These are phyloP conservation scores for Listrodromus nycthemerus DNA, from an alignment of 2,888 invertebrate species.

Conservation along the genomic window DNA sequence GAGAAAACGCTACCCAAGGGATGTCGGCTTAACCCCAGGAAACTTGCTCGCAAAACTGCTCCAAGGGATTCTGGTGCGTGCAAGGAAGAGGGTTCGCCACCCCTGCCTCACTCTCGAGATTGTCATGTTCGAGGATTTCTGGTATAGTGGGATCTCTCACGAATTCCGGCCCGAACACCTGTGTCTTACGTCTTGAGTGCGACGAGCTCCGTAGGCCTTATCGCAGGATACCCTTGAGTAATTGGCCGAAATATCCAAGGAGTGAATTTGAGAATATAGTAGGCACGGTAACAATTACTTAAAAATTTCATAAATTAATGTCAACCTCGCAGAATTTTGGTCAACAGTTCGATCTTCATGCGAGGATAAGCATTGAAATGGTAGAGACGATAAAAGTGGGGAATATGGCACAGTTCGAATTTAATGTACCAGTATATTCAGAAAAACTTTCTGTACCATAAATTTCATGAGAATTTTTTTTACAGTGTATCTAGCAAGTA, in stretches of 20 bases:
- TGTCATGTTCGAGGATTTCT: constrained; percentile 6
- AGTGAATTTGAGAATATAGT: background rate
- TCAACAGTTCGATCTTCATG: background rate
- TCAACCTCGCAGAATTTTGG: background rate
- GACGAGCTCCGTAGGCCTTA: background rate
- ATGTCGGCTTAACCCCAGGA: constrained; percentile 17
- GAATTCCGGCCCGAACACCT: background rate
- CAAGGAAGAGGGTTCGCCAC: constrained; percentile 33
- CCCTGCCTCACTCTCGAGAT: constrained; percentile 24
- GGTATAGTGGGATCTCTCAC: background rate
- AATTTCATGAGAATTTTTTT: no score
- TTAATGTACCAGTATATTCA: no score
- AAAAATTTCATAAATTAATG: background rate
- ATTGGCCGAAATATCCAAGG: background rate
- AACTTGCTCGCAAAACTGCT: constrained; percentile 37
- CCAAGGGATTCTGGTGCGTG: constrained; percentile 21
- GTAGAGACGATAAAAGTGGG: no score
- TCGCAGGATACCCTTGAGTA: background rate
- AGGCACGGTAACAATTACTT: background rate
- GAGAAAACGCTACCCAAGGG: constrained; percentile 43
- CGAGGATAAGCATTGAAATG: background rate
- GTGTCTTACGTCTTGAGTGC: background rate
- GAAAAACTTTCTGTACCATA: no score
- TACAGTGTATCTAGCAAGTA: background rate
- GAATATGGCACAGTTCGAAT: no score